These are phyloP conservation scores for Microplitis demolitor DNA, from an alignment of 1,140 invertebrate species.

Conservation along the genomic window DNA sequence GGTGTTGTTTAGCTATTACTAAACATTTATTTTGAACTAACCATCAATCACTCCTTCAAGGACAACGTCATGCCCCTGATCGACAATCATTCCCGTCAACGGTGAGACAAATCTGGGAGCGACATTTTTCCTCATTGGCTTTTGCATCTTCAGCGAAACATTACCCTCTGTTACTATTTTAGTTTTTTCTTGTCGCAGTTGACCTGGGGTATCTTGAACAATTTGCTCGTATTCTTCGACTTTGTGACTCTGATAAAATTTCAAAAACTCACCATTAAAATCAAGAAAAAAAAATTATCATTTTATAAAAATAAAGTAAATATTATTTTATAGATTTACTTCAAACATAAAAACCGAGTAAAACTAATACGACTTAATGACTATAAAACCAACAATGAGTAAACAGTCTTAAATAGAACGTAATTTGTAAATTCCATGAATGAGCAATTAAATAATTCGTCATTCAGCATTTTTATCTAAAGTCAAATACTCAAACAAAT, in stretches of 20 bases:
- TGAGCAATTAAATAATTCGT: too few relatives aligned
- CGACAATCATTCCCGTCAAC: constrained; percentile 75
- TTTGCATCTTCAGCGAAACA: constrained; percentile 45
- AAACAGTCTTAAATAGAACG: too few relatives aligned
- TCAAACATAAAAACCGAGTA: too few relatives aligned
- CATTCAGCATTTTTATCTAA: too few relatives aligned
- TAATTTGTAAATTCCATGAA: too few relatives aligned
- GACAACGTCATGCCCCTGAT: constrained; percentile 72
- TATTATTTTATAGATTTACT: too few relatives aligned
- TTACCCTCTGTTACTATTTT: constrained; percentile 50
- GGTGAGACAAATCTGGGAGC: constrained; percentile 73
- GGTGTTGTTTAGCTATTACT: not conserved
- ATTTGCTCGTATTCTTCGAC: constrained; percentile 63
- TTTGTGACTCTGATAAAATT: constrained; percentile 47
- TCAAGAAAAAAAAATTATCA: constrained; percentile 11
- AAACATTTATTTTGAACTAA: constrained; percentile 38
- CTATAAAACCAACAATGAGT: too few relatives aligned
- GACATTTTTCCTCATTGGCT: constrained; percentile 63
- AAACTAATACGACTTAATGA: too few relatives aligned
- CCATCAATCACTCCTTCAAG: constrained; percentile 78
- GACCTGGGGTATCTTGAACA: constrained; percentile 51
- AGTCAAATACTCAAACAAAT: too few relatives aligned
- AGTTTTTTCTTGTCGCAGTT: constrained; percentile 51
- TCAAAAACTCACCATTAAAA: not conserved
- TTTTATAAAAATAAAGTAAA: not conserved